Base-by-base conservation (phyloP, 2,888 invertebrate species). In the Calliscelio sp. region DNA sequence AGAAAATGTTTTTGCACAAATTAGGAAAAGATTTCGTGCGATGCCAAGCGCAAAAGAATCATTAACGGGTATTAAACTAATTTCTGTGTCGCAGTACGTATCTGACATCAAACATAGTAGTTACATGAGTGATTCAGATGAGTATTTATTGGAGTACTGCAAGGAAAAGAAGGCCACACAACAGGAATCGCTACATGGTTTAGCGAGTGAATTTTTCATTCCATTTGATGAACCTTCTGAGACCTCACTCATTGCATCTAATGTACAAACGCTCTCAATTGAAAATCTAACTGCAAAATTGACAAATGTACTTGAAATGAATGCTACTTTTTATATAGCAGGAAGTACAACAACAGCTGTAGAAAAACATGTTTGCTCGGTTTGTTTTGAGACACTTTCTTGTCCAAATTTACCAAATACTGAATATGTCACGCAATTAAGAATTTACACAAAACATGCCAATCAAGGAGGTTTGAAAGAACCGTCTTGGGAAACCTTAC, bases 381-480 rank as follows among this genome's bases (percentile, higher is more conserved):
- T n/a, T n/a, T n/a, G n/a, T n/a, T n/a, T n/a, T n/a, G n/a, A n/a
- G 4, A 1, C 0, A 14, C 1, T 44, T 57, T 71, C 18, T n/a
- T n/a, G n/a, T n/a, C n/a, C n/a, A n/a, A n/a, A n/a, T n/a, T n/a
- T n/a, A n/a, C n/a, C n/a, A n/a, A n/a, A n/a, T n/a, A n/a, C n/a
- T n/a, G n/a, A n/a, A n/a, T n/a, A n/a, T n/a, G n/a, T n/a, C n/a
- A n/a, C n/a, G n/a, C n/a, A n/a, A n/a, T n/a, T n/a, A n/a, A n/a
- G n/a, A n/a, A 18, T 71, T 2, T 71, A 41, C 16, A 71, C 70
- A 18, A n/a, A 7, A 0, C 3, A 44, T 46, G 46, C 49, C 14
- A 51, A 74, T 25, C 4, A 49, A 32, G 73, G 73, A 49, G 73
- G 73, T 10, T 74, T 74, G 38, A 61, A 16, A 51, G 73, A 61